These are phyloP conservation scores for Caerostris darwini DNA, from an alignment of 1,140 invertebrate species.

Conservation along the genomic window DNA sequence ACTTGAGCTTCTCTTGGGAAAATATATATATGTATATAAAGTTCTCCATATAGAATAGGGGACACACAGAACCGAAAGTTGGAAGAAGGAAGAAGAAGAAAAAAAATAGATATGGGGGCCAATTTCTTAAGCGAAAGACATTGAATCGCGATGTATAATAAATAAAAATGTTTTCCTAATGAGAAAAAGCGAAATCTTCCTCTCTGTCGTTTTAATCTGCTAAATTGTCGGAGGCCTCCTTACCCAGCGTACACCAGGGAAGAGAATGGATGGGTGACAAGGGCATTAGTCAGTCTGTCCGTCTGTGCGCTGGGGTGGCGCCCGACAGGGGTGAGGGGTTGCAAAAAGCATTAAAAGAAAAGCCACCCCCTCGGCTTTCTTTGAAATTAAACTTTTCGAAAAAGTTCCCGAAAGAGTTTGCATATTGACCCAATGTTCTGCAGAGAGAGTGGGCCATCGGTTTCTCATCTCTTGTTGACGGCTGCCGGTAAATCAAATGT, in stretches of 20 bases:
- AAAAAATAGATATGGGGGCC: conserved; percentile 8
- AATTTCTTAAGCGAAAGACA: conserved; percentile 23
- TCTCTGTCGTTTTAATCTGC: conserved; percentile 67
- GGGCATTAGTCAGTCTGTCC: conserved; percentile 72
- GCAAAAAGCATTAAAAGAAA: conserved; percentile 19
- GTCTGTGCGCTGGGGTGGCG: background rate
- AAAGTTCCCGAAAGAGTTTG: background rate
- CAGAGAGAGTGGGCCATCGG: background rate
- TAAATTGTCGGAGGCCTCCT: conserved; percentile 66
- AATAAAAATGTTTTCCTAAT: conserved; percentile 64
- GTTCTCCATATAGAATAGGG: background rate
- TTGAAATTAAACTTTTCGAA: conserved; percentile 62
- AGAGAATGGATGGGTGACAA: conserved; percentile 55
- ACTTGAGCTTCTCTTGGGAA: background rate
- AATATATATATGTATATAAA: background rate
- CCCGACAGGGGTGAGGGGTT: background rate
- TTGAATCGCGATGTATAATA: conserved; percentile 2
- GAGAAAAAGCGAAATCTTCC: conserved; percentile 63
- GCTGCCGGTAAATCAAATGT: background rate
- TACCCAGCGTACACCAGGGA: background rate
- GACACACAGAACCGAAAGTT: background rate
- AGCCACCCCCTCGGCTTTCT: background rate
- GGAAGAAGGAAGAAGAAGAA: too few relatives aligned
- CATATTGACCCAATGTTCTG: conserved; percentile 22
- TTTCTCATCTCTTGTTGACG: background rate